Evolutionary conservation across 1,140 invertebrate species (phyloP), one percentile per base, ranked within the genome.

Genomic region (Megalonaias nervosa): DNA sequence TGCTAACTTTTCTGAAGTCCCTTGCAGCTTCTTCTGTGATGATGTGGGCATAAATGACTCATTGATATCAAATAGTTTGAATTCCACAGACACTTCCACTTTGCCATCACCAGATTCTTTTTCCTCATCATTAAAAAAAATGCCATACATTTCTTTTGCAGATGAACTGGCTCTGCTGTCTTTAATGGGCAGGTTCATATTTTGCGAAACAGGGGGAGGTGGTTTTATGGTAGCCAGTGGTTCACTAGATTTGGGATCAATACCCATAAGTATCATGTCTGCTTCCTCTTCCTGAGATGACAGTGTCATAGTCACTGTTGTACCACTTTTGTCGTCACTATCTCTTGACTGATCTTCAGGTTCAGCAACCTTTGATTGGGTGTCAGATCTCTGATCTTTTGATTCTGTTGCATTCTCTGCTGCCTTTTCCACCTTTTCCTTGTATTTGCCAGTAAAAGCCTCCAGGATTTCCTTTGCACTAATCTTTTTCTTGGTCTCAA

Each of bases 261-360:
- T 84, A n/a, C 77, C 84, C n/a, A 86, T 61, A 67, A 84, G 67
- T 74, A 78, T 81, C 77, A 85, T 77, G 26, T 86, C 84, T 55
- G 81, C 71, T 13, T 79, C 65, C 59, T 78, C 77, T 59, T 81
- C 74, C 19, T 66, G 66, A 4, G 58, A n/a, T n/a, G 19, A 12
- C 19, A n/a, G 57, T 17, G 60, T 38, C 19, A 69, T 38, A 74
- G 61, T 70, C 21, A 57, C 23, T 61, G 58, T n/a, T 61, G 17
- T n/a, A 64, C 26, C 15, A 4, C n/a, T n/a, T 71, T 31, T 55
- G 48, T 73, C n/a, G 31, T 21, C 17, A 60, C 55, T 56, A 21
- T 56, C 58, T 70, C 58, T 68, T 21, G 57, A 31, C 55, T 17
- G 67, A 48, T 67, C 74, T 60, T 71, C 67, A 58, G 19, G 9